phyloP scores from a whole-genome alignment of 2,113 vertebrate genomes.

The Rhynchomys soricoides region DNA sequence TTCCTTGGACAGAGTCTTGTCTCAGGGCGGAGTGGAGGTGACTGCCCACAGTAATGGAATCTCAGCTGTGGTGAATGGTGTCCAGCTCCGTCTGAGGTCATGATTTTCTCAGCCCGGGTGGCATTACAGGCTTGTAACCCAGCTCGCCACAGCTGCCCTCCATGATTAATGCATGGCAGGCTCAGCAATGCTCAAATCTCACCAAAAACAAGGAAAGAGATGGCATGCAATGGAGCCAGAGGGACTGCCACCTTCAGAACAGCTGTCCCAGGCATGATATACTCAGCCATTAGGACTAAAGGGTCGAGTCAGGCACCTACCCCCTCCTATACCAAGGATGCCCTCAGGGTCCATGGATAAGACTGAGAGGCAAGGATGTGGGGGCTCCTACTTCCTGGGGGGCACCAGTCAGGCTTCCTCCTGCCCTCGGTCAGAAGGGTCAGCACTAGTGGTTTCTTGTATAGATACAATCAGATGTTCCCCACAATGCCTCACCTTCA shows the following conservation, averaged over 20 bases:
- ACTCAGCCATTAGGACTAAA: background rate
- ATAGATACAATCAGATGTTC: too few relatives aligned
- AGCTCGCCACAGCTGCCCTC: background rate
- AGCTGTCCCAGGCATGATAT: accelerated
- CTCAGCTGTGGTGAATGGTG: constrained; percentile 32
- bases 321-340: accelerated
- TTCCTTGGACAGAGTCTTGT: background rate
- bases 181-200: constrained; percentile 27
- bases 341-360: accelerated
- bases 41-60: background rate
- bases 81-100: background rate
- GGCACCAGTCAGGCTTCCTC: accelerated
- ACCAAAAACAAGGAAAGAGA: constrained; percentile 1
- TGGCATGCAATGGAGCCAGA: accelerated
- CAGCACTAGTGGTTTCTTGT: background rate
- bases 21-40: background rate
- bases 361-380: background rate
- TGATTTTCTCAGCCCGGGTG: constrained; percentile 66
- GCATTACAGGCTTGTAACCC: constrained; percentile 62
- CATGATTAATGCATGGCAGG: constrained; percentile 52
- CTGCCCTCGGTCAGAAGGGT: too few relatives aligned
- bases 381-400: accelerated
- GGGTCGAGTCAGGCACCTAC: accelerated
- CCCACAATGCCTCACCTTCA: accelerated
- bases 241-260: background rate